Base-by-base conservation (phyloP, 2,797 vertebrate species). In the Gadopsis marmoratus region DNA sequence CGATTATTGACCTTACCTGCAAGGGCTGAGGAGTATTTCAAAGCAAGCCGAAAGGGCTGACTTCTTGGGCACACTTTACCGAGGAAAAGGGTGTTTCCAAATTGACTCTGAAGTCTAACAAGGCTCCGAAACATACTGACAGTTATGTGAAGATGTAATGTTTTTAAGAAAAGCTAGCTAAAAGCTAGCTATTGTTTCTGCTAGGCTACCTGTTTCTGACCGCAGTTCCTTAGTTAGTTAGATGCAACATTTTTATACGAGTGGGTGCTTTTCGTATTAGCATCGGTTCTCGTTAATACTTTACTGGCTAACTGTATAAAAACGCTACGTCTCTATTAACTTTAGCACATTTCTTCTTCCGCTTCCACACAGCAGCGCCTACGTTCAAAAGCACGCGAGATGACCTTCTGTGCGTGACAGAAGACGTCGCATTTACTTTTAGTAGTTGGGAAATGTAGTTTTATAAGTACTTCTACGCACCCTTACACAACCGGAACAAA, bases 361-460 rank as follows among this genome's bases (percentile, higher is more conserved):
- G 58, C 26, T 66, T 51, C 59, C 4, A 31, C 1, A 6, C 7
- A 65, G 74, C 65, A 87, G 63, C 55, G 56, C 43, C 51, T 21
- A 8, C 1, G 58, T 78, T 87, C 69, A 77, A 82, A 89, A 70
- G 8, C 92, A 93, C 88, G 90, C 90, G 68, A 93, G 66, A 26
- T 92, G 94, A 95, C 95, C 94, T 94, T 94, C 91, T 81, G 7
- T 16, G 58, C 43, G 33, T 84, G 69, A 84, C 73, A 68, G 50
- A 23, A 21, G 17, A 17, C 19, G 26, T 71, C 9, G 35, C 43
- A 14, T 7, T 4, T 6, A 0, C 1, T 16, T 17, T 26, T 0
- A 2, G 5, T 4, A 48, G 14, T 2, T 60, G 93, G 95, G 93
- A 94, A 69, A 43, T 91, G 94, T 92, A 94, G 95, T 95, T 84